These are phyloP conservation scores for Bombus soroeensis DNA, from an alignment of 1,140 invertebrate species.

Conservation along the genomic window DNA sequence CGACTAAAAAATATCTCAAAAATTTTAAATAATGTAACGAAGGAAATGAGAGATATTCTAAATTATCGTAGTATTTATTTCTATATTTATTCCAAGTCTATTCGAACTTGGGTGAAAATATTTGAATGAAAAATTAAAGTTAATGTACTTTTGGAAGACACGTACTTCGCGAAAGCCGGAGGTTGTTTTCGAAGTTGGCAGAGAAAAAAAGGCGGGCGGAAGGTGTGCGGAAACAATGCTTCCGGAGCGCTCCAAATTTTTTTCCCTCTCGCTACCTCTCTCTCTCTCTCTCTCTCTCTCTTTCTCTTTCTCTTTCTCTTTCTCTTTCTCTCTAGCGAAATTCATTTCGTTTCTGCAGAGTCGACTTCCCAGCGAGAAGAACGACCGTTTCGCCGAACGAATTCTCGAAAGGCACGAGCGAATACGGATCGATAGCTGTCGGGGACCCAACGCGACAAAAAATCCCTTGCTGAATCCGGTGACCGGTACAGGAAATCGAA, in stretches of 20 bases:
- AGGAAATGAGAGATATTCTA: too few species aligned
- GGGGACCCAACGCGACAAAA: background rate
- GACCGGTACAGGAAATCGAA: slow-evolving; percentile 11
- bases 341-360: slow-evolving; percentile 19
- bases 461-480: background rate
- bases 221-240: background rate
- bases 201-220: background rate
- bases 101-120: too few species aligned
- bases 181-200: background rate
- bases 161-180: background rate
- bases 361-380: background rate
- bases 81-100: too few species aligned
- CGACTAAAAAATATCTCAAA: too few species aligned
- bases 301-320: too few species aligned
- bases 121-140: background rate
- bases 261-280: rapidly evolving
- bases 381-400: background rate
- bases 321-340: background rate
- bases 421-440: slow-evolving; percentile 21
- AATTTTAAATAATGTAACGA: too few species aligned
- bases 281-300: background rate
- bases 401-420: slow-evolving; percentile 1
- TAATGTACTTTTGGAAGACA: background rate
- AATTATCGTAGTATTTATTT: too few species aligned
- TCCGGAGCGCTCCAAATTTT: slow-evolving; percentile 4